Base-by-base conservation (phyloP, 2,888 invertebrate genomes). In the Venustoraphidia nigricollis region DNA sequence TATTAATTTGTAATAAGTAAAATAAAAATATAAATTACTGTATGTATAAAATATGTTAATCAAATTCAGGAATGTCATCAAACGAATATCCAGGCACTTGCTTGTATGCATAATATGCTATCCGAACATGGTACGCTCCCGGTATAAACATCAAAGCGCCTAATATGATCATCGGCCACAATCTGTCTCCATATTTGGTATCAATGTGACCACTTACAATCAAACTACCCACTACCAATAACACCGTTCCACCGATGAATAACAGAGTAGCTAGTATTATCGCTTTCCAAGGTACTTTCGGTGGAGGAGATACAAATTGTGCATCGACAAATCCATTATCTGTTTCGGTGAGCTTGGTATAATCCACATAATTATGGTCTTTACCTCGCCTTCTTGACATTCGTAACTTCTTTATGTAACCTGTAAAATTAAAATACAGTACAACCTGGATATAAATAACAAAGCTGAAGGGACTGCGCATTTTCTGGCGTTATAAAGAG, bases 121-220 rank as follows among this genome's bases (percentile, higher is more conserved):
- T 86, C 57, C 89, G 77, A 44, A 90, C 80, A 63, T 94, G 92
- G 66, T 93, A 93, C 46, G 86, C 84, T 39, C 92, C 93, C 1
- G 93, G 93, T 55, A 93, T 81, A 61, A 93, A 91, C 88, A 92
- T 90, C 38, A 94, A 71, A 17, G 77, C 71, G 36, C 93, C 94
- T 59, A 94, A 70, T 55, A 92, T 82, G 53, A 92, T 79, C 66
- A 93, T 76, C 1, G 92, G 92, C 88, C 89, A 91, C 63, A 88
- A 80, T 52, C 91, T 75, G 65, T 92, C 91, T 2, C 82, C 77
- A 66, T 92, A 90, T 76, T 88, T 82, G 36, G 82, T 75, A 59
- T 83, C 81, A 60, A 90, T 83, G 58, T 85, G 79, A 13, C 92
- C 91, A 50, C 82, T 78, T 34, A 89, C 77, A 51, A 91, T 80